Base-by-base conservation (phyloP, 2,888 invertebrate genomes). In the Dicranocentrus wangi region DNA sequence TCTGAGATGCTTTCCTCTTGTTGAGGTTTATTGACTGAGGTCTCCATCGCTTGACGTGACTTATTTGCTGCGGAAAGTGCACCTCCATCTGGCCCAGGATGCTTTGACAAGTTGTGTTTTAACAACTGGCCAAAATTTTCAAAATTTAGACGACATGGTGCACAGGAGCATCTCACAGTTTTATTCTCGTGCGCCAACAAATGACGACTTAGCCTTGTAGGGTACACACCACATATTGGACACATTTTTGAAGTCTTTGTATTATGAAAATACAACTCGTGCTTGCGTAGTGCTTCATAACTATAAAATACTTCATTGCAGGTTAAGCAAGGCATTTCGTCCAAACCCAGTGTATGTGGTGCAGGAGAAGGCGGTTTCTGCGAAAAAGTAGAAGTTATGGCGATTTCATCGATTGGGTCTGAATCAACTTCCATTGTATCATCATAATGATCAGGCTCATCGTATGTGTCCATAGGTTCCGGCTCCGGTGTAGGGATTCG, bases 111-210 rank as follows among this genome's bases (percentile, higher is more conserved):
- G 25, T 80, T 80, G 32, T 80, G 80, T 42, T 73, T 68, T 0
- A 58, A 66, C n/a, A 80, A n/a, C 17, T 73, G 23, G n/a, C 61
- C 68, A 61, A 80, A 80, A 1, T 73, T 53, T 19, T 43, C 19
- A 28, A 68, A 80, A 23, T 47, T 69, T 15, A 80, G 27, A 0
- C 42, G 65, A 58, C 80, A 80, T n/a, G 69, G 73, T 1, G 51
- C 69, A 51, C 80, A 80, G 10, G 39, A 69, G 27, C 80, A 73
- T 5, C 73, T 28, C 1, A 80, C 73, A 17, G 80, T 80, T 42
- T 73, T 73, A 61, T 80, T 80, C 19, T 80, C 80, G 23, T 80
- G 80, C 2, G 80, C 80, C 3, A 80, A 15, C 27, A 80, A 61
- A 23, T 80, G 80, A 19, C 80, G 80, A 15, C 60, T 19, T 10